These are phyloP conservation scores for Craterocephalus amniculus DNA, from an alignment of 2,797 vertebrate genomes.

Conservation along the genomic window DNA sequence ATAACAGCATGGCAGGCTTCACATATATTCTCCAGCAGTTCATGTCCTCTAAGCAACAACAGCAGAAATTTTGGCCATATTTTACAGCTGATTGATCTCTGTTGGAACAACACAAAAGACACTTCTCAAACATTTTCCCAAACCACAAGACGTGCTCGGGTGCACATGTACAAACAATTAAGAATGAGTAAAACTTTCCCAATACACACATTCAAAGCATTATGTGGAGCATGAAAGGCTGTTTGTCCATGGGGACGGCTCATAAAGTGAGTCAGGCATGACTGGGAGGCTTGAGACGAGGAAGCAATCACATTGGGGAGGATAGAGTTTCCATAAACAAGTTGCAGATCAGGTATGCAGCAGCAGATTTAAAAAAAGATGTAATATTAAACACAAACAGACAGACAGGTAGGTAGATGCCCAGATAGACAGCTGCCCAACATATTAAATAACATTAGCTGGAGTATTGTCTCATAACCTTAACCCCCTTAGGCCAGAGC, in stretches of 20 bases:
- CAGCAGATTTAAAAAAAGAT: constrained; percentile 45
- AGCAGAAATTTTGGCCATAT: not conserved
- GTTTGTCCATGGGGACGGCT: constrained; percentile 55
- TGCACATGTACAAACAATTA: constrained; percentile 61
- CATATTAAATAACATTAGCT: constrained; percentile 59
- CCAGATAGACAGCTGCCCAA: constrained; percentile 53
- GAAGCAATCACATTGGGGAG: constrained; percentile 54
- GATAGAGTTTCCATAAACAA: constrained; percentile 64
- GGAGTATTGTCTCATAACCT: constrained; percentile 60
- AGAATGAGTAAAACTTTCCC: constrained; percentile 60
- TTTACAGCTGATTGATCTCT: not conserved
- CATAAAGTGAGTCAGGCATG: constrained; percentile 68
- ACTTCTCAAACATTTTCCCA: constrained; percentile 4
- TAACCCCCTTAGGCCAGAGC: constrained; percentile 53
- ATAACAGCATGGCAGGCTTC: not conserved
- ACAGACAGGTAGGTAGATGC: constrained; percentile 43
- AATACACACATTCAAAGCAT: constrained; percentile 40
- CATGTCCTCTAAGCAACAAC: not conserved
- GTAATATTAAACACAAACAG: constrained; percentile 40
- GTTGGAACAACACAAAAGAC: constrained; percentile 22
- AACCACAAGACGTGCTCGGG: constrained; percentile 20
- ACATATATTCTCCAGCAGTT: not conserved
- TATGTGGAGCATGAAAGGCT: constrained; percentile 53
- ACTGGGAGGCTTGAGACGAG: constrained; percentile 53
- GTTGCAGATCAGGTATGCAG: constrained; percentile 49